Evolutionary conservation across 2,797 vertebrate genomes (phyloP).

Genomic region (Anguilla obscura): DNA sequence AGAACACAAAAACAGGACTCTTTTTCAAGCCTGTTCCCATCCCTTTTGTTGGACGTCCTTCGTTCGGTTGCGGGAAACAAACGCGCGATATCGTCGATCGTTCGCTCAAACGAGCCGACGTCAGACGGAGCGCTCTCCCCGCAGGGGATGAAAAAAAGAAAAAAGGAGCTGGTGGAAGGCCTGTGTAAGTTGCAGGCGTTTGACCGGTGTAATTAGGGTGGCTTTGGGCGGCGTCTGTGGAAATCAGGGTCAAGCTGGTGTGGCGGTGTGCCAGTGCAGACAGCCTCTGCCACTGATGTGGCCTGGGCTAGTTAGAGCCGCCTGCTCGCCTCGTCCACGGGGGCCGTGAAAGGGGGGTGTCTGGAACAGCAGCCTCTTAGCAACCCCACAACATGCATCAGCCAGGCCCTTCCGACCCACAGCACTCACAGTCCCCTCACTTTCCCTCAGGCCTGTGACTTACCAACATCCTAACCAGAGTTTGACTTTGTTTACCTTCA

Average conservation of each 20-base stretch:
- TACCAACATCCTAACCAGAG: slow-evolving; percentile 21
- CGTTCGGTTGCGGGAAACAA: neutral
- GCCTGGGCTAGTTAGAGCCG: neutral
- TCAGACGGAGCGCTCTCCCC: neutral
- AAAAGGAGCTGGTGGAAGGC: neutral
- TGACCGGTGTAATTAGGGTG: neutral
- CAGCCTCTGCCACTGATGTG: neutral
- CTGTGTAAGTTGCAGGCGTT: neutral
- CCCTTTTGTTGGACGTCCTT: neutral
- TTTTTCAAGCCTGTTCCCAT: neutral
- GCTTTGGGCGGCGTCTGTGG: slow-evolving; percentile 25
- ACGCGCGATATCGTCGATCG: neutral
- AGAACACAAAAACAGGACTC: neutral
- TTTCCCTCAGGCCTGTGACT: neutral
- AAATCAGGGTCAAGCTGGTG: slow-evolving; percentile 4
- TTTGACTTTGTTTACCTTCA: slow-evolving; percentile 8
- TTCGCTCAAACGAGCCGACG: neutral
- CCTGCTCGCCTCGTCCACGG: neutral
- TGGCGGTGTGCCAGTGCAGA: neutral
- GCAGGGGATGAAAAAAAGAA: neutral
- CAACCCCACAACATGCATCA: neutral
- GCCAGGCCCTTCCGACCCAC: neutral
- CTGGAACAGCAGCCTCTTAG: slow-evolving; percentile 4
- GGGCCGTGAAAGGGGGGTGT: neutral
- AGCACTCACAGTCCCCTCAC: neutral